Evolutionary conservation across 2,888 invertebrate species (phyloP).

Genomic region (Urechis unicinctus): DNA sequence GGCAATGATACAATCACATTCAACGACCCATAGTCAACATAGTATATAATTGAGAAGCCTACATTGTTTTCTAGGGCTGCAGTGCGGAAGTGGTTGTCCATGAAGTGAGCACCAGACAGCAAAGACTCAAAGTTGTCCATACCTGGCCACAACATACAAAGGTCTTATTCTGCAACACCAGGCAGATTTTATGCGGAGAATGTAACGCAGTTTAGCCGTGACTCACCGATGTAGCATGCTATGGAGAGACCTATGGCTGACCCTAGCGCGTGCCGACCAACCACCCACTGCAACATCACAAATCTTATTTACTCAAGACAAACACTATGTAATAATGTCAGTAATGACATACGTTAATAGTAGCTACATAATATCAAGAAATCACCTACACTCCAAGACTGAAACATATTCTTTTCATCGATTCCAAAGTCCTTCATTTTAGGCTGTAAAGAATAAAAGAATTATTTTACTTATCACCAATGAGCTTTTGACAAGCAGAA

Average conservation of each 20-base stretch:
- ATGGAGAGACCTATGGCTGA: conserved; percentile 98
- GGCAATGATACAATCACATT: too few species aligned
- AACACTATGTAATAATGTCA: too few species aligned
- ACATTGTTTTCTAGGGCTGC: conserved; percentile 89
- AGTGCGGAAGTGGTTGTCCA: conserved; percentile 86
- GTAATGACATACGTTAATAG: too few species aligned
- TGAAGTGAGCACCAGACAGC: conserved; percentile 81
- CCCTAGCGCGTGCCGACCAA: conserved; percentile 95
- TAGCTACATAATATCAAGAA: too few species aligned
- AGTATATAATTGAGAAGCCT: conserved; percentile 35
- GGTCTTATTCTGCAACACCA: not conserved
- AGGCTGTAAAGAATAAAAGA: conserved; percentile 49
- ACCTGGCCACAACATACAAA: conserved; percentile 34
- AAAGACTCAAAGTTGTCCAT: conserved; percentile 90
- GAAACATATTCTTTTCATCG: conserved; percentile 95
- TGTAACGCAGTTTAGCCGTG: not conserved
- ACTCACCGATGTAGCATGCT: conserved; percentile 74
- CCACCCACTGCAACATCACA: conserved; percentile 73
- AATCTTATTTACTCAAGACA: too few species aligned
- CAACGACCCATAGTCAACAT: not conserved
- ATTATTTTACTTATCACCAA: too few species aligned
- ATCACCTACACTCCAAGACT: conserved; percentile 83
- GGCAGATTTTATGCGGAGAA: not conserved
- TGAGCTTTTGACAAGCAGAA: too few species aligned
- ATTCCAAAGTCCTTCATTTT: conserved; percentile 98